Conservation (phyloP, 2,113 vertebrate species). For the Odocoileus hemionus region DNA sequence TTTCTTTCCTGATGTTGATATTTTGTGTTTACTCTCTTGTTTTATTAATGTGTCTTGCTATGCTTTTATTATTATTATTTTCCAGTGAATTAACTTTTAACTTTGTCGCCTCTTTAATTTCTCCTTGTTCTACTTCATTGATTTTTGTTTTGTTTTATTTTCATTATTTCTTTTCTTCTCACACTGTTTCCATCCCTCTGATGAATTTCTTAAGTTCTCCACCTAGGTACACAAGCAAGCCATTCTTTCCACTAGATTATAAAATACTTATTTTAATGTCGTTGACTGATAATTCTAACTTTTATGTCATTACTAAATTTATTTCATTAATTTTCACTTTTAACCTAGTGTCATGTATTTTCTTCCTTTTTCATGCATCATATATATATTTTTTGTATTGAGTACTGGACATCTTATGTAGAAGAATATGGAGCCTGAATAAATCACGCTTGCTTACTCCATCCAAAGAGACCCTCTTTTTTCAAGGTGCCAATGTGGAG, state of each 20-base stretch:
- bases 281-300: neutral
- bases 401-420: neutral
- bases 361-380: neutral
- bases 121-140: neutral
- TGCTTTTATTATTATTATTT: neutral
- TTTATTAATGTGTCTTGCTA: neutral
- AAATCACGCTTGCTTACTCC: neutral
- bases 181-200: neutral
- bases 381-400: neutral
- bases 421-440: neutral
- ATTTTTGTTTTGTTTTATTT: neutral
- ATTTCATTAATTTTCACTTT: neutral
- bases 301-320: neutral
- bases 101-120: neutral
- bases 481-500: neutral
- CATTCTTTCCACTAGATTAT: neutral
- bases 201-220: neutral
- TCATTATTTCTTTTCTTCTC: neutral
- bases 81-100: neutral
- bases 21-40: neutral
- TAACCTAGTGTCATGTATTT: neutral
- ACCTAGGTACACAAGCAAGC: neutral
- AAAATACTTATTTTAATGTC: neutral
- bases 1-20: neutral
- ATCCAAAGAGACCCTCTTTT: neutral